Evolutionary conservation across 37 sponge, comb jelly and placozoan genomes (phyloP), one percentile per base, ranked within the genome.

Genomic region (Spongia lamella): DNA sequence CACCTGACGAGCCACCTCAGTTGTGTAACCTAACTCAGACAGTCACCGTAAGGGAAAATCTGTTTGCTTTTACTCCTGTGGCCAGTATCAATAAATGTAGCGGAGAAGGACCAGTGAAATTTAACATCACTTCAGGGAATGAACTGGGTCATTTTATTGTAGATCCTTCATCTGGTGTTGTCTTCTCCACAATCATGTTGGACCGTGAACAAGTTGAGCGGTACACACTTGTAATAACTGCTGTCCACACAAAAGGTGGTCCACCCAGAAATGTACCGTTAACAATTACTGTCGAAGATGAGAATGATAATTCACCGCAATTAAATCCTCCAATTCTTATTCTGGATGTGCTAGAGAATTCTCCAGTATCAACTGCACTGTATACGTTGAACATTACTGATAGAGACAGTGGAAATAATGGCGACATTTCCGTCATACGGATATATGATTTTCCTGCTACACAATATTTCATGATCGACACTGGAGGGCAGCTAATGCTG

Each of bases 61-160:
- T 57, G 15, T 70, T 79, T 3, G 53, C 79, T 1, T 73, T 82
- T 51, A 79, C 67, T 34, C 50, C 39, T 11, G 86, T 90, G 2
- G 37, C 75, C 25, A 33, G 19, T 24, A 53, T 88, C 9, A 32
- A 27, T 27, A 38, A 22, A 20, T 26, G 37, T 14, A 7, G 11
- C 37, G 60, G n/a, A 36, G n/a, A 32, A 30, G 30, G 60, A 49
- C 67, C 76, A 58, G 83, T 85, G 14, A 35, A 35, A 35, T 90
- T 73, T 53, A 81, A 74, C 62, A 86, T 90, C 34, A 43, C 47
- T 43, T 43, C 43, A 78, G 91, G 91, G 3, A 85, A 90, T 47
- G 58, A 61, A 4, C n/a, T 16, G 27, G 61, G 54, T 7, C 79
- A 76, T 49, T 92, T 92, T 63, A 50, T 72, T 32, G 75, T 92